Conservation (phyloP, 2,113 vertebrate species). For the Glareola pratincola region DNA sequence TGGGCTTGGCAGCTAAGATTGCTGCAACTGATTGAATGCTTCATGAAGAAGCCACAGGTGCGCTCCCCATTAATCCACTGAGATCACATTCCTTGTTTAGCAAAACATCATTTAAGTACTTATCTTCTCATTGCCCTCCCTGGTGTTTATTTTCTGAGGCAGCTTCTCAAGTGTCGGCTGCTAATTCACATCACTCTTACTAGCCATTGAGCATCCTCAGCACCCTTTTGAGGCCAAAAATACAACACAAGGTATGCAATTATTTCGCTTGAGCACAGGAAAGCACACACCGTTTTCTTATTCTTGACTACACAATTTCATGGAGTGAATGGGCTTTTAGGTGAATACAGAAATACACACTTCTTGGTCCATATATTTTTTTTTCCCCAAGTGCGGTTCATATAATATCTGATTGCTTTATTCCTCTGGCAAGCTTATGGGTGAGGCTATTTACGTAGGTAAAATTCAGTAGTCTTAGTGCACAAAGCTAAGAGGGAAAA, state of each 20-base stretch:
- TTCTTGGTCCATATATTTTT: not conserved
- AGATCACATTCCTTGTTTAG: not conserved
- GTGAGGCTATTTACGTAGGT: not conserved
- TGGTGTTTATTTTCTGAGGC: not conserved
- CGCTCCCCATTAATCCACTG: not conserved
- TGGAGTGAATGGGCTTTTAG: not conserved
- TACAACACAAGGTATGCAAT: not conserved
- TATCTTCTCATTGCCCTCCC: not conserved
- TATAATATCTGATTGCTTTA: not conserved
- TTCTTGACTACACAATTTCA: not conserved
- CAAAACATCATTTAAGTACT: not conserved
- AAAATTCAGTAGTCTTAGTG: not conserved
- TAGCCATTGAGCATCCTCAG: not conserved
- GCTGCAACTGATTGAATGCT: not conserved
- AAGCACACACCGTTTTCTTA: not conserved
- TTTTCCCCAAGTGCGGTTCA: not conserved
- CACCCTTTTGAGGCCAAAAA: not conserved
- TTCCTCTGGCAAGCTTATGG: not conserved
- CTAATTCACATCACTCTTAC: not conserved
- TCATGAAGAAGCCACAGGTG: not conserved
- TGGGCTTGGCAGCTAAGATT: not conserved
- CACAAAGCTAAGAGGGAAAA: not conserved
- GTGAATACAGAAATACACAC: not conserved
- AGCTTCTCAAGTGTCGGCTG: not conserved
- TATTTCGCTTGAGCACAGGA: not conserved